Evolutionary conservation across 2,113 vertebrate genomes (phyloP).

Genomic region (Anhinga anhinga): DNA sequence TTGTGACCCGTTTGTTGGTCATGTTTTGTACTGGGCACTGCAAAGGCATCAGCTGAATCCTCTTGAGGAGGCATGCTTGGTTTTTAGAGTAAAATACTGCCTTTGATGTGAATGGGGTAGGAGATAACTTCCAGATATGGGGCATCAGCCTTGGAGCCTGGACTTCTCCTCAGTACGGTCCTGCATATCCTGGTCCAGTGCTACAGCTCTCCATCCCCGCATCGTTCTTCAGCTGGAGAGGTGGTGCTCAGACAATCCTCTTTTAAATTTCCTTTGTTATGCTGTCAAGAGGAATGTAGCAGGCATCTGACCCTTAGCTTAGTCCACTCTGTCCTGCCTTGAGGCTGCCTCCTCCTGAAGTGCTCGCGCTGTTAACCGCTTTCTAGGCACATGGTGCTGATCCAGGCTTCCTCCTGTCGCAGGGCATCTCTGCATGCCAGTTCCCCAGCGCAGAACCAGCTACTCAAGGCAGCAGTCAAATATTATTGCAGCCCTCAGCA

Average conservation of each 20-base stretch:
- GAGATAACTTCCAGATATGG: not conserved
- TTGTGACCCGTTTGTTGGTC: not conserved
- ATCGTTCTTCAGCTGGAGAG: not conserved
- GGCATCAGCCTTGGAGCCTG: not conserved
- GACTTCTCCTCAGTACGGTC: not conserved
- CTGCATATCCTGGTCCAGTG: fast-evolving
- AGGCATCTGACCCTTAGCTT: not conserved
- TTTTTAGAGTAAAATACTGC: not conserved
- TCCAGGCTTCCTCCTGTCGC: not conserved
- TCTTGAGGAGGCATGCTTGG: not conserved
- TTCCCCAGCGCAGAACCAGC: not conserved
- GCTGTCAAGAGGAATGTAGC: not conserved
- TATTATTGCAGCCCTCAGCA: not conserved
- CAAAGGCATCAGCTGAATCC: not conserved
- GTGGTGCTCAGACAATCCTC: not conserved
- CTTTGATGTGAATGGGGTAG: not conserved
- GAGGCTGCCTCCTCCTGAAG: not conserved
- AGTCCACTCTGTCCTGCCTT: not conserved
- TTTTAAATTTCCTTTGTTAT: not conserved
- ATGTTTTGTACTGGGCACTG: not conserved
- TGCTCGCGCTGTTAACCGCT: fast-evolving
- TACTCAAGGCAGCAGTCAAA: not conserved
- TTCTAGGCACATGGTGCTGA: fast-evolving
- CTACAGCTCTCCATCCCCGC: not conserved
- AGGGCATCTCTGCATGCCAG: too few relatives aligned